These are phyloP conservation scores for Cydia pomonella DNA, from an alignment of 1,140 invertebrate genomes.

Conservation along the genomic window DNA sequence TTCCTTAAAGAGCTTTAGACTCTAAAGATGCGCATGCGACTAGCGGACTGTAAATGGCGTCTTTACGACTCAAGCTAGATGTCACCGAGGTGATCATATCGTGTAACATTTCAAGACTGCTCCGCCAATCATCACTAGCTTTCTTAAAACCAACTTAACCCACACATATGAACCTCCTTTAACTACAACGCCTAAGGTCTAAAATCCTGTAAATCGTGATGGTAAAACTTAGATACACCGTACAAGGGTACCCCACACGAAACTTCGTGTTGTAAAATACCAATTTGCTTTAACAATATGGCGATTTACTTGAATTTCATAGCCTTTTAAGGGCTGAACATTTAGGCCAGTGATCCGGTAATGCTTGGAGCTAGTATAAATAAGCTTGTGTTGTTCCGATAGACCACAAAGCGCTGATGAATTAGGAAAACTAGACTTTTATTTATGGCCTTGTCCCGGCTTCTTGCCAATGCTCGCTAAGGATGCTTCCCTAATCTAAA, in stretches of 20 bases:
- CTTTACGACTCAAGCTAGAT: constrained; percentile 54
- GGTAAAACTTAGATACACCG: constrained; percentile 36
- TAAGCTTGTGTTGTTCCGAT: constrained; percentile 40
- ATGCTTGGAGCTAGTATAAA: constrained; percentile 61
- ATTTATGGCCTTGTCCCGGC: not conserved
- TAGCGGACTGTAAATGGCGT: not conserved
- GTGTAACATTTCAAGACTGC: constrained; percentile 61
- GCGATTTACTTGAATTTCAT: constrained; percentile 69
- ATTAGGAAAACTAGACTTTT: not conserved
- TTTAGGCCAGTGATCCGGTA: constrained; percentile 64
- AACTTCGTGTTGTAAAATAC: constrained; percentile 73
- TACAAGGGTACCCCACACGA: constrained; percentile 67
- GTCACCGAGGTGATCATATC: constrained; percentile 65
- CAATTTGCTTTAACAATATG: constrained; percentile 77
- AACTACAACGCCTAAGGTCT: not conserved
- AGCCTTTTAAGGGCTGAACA: constrained; percentile 68
- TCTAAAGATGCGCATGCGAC: not conserved
- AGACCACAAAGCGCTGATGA: not conserved
- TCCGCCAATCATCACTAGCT: constrained; percentile 34
- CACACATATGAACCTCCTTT: no score
- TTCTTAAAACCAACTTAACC: not conserved
- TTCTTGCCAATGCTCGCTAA: not conserved
- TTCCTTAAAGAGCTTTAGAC: not conserved
- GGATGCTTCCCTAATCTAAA: no score
- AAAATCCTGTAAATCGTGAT: not conserved